These are phyloP conservation scores for Gonatopus flavifemur DNA, from an alignment of 1,140 invertebrate species.

Conservation along the genomic window DNA sequence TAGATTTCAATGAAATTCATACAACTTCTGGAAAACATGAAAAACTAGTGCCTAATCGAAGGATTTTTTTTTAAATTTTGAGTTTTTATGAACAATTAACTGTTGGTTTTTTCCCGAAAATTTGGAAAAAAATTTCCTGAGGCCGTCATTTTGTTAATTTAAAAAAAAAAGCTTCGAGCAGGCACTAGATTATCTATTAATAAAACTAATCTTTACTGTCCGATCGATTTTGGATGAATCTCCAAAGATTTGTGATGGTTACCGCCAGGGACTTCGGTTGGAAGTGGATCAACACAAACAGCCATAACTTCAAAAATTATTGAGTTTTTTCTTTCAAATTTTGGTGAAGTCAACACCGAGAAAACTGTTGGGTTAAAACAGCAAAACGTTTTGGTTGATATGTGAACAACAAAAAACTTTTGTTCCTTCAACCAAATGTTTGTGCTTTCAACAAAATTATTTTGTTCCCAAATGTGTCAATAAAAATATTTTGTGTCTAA, in stretches of 20 bases:
- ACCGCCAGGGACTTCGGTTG: slow-evolving; percentile 4
- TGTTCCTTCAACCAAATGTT: no score
- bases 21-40: no score
- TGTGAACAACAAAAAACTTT: no score
- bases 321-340: slow-evolving; percentile 10
- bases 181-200: slow-evolving; percentile 11
- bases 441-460: no score
- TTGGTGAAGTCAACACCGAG: not conserved
- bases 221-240: slow-evolving; percentile 15
- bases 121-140: no score
- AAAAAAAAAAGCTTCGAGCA: not conserved
- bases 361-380: no score
- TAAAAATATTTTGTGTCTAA: no score
- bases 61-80: slow-evolving; percentile 4
- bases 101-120: slow-evolving; percentile 1
- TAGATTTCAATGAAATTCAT: no score
- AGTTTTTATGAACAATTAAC: slow-evolving; percentile 1
- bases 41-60: no score
- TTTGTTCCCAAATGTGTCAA: no score
- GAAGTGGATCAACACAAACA: slow-evolving; percentile 2
- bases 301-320: slow-evolving; percentile 6
- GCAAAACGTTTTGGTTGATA: no score
- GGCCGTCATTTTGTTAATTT: no score
- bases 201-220: slow-evolving; percentile 11
- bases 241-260: slow-evolving; percentile 8